Conservation (phyloP, 2,113 vertebrate species). For the Pampusana beccarii region DNA sequence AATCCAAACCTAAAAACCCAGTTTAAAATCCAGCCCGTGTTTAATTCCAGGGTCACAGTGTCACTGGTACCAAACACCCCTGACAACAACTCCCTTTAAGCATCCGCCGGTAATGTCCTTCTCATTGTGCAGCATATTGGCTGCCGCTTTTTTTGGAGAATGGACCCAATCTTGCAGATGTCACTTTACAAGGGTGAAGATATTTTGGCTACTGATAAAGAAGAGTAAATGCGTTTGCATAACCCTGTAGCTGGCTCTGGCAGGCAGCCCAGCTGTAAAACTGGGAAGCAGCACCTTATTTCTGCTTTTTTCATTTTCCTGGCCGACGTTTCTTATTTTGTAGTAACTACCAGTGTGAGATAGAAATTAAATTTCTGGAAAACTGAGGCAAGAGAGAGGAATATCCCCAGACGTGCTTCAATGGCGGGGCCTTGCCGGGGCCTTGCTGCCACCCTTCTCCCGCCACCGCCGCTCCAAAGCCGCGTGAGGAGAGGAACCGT, state of each 20-base stretch:
- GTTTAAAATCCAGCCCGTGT: accelerated
- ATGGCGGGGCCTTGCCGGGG: accelerated
- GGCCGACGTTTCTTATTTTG: neutral
- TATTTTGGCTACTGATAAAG: conserved; percentile 40
- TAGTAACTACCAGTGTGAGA: neutral
- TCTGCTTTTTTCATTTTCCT: neutral
- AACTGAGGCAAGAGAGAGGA: neutral
- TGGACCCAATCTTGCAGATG: neutral
- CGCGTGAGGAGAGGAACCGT: neutral
- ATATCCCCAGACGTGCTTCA: neutral
- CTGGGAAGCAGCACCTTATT: neutral
- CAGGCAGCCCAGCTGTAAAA: conserved; percentile 20
- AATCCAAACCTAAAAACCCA: neutral
- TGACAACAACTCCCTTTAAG: neutral
- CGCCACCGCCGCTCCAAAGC: neutral
- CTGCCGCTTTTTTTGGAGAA: neutral
- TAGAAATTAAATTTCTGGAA: neutral
- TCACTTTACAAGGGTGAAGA: neutral
- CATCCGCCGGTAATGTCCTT: neutral
- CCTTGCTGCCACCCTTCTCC: neutral
- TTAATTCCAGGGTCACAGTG: neutral
- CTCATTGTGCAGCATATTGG: neutral
- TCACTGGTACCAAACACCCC: neutral
- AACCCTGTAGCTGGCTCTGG: neutral
- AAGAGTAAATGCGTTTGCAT: conserved; percentile 27